Evolutionary conservation across 2,888 invertebrate species (phyloP), one percentile per base, ranked within the genome.

Genomic region (Tenthredo mesomela): DNA sequence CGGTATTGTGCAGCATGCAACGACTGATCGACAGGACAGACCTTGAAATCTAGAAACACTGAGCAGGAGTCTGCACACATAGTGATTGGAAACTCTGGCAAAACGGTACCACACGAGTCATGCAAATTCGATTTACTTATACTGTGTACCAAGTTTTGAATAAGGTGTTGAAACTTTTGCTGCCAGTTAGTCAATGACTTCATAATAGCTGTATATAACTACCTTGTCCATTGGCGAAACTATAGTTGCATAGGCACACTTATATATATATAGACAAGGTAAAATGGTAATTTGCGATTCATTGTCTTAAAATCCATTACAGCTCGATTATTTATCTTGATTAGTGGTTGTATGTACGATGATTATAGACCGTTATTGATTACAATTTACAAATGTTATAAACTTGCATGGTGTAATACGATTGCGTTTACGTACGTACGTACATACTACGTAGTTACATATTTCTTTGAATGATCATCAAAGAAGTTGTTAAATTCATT

Each of bases 201-300:
- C 37, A 67, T 67, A 43, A 54, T 54, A 54, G 54, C 54, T n/a
- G n/a, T n/a, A n/a, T 50, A 50, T 33, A 33, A 2, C 5, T 54
- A 54, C 6, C 18, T 37, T 78, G 61, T 29, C 29, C 25, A 54
- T 33, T 54, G 77, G 54, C 77, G 77, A 77, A 77, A 77, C 77
- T 77, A 77, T 77, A 77, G 54, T 54, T 77, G 77, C 54, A n/a
- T n/a, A 77, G 54, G 40, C 10, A 54, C 29, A n/a, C n/a, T n/a
- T n/a, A n/a, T n/a, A n/a, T n/a, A n/a, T n/a, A 25, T 77, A 54
- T 29, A 50, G 21, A 40, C 54, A 33, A 12, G 54, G 54, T 54
- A 29, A 77, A 77, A 77, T 33, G 77, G n/a, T 77, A 77, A 77
- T 77, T 77, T 77, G 54, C 77, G 77, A 77, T 77, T 77, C 77